Evolutionary conservation across 2,113 vertebrate genomes (phyloP).

Genomic region (Oryzias woworae): DNA sequence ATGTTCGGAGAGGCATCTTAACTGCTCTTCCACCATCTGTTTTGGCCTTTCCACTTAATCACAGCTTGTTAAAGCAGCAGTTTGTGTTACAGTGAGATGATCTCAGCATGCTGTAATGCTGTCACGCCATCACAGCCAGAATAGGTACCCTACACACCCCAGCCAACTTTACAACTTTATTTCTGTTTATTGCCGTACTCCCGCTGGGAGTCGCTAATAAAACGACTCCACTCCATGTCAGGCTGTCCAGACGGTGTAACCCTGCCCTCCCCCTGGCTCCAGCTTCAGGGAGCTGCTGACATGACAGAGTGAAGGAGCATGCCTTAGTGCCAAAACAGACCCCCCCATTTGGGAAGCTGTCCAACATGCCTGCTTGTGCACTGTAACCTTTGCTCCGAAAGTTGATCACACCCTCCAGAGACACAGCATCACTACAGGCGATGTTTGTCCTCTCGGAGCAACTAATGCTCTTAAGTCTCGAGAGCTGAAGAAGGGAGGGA

Average conservation of each 20-base stretch:
- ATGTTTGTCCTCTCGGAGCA: slow-evolving; percentile 42
- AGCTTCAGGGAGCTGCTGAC: slow-evolving; percentile 68
- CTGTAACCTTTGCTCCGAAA: slow-evolving; percentile 33
- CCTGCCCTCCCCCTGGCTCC: slow-evolving; percentile 42
- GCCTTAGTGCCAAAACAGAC: slow-evolving; percentile 50
- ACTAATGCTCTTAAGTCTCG: slow-evolving; percentile 58
- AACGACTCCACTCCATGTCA: slow-evolving; percentile 55
- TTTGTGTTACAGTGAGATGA: slow-evolving; percentile 57
- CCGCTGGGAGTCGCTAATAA: slow-evolving; percentile 66
- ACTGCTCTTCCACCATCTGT: slow-evolving; percentile 27
- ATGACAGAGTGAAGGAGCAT: slow-evolving; percentile 63
- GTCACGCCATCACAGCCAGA: slow-evolving; percentile 59
- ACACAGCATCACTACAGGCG: slow-evolving; percentile 20
- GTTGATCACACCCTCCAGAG: slow-evolving; percentile 37
- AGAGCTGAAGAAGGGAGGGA: slow-evolving; percentile 36
- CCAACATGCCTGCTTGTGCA: slow-evolving; percentile 44
- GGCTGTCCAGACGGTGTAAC: slow-evolving; percentile 57
- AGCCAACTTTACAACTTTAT: slow-evolving; percentile 48
- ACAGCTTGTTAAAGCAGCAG: slow-evolving; percentile 54
- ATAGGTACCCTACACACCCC: slow-evolving; percentile 37
- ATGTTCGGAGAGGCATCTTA: slow-evolving; percentile 55
- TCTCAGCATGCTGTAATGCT: slow-evolving; percentile 44
- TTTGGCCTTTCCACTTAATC: slow-evolving; percentile 54
- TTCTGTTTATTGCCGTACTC: slow-evolving; percentile 58
- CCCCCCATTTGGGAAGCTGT: slow-evolving; percentile 52